Percentiles rank a stretch among this genome's conserved stretches.
Conservation (phyloP, 1,140 invertebrate species). For the Geopemphigus sp. region DNA sequence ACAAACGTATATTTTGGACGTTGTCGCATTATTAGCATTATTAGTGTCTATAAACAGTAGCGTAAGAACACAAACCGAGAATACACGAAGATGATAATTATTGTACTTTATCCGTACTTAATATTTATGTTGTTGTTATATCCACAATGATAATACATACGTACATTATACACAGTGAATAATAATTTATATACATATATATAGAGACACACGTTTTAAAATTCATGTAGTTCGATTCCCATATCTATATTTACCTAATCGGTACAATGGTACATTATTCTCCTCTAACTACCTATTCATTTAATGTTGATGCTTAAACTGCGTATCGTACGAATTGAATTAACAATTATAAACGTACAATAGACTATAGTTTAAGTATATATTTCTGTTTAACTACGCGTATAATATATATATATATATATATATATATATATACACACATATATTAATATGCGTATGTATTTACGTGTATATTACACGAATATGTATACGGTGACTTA, state of each 20-base stretch:
- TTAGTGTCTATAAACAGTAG: not conserved
- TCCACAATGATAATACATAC: not conserved
- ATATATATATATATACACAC: not conserved
- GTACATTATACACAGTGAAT: not conserved
- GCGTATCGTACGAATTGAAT: conserved; percentile 21
- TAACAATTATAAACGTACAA: conserved; percentile 20
- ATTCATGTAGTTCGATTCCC: too few relatives aligned
- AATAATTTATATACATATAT: not conserved
- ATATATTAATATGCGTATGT: not conserved
- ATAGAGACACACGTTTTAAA: too few relatives aligned
- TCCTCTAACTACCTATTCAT: conserved; percentile 15
- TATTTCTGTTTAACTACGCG: conserved; percentile 22
- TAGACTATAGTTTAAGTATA: conserved; percentile 25
- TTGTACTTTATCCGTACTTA: conserved; percentile 24
- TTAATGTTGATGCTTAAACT: conserved; percentile 11
- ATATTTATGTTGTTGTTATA: not conserved
- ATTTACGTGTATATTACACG: not conserved
- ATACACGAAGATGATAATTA: conserved; percentile 7
- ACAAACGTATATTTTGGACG: conserved; percentile 21
- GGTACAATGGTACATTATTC: not conserved
- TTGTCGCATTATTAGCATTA: not conserved
- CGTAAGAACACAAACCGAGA: not conserved
- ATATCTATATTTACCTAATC: not conserved
- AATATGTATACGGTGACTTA: conserved; percentile 15
- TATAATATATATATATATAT: not conserved